Percentiles rank a stretch among this genome's conserved stretches.
Conservation (phyloP, 2,888 invertebrate species). For the Hypomecis atomaria region DNA sequence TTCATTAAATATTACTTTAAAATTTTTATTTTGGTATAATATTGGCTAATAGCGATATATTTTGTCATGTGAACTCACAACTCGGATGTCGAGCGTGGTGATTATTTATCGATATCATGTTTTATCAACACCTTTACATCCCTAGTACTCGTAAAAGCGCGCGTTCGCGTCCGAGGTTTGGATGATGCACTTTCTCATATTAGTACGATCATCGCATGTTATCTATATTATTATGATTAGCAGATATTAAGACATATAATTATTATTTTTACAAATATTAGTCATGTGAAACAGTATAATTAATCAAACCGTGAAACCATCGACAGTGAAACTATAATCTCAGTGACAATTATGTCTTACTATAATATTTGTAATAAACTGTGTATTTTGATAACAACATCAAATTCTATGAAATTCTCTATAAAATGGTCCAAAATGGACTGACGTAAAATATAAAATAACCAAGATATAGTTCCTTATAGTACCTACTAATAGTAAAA, state of each 20-base stretch:
- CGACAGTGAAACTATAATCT: constrained; percentile 65
- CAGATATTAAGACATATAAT: constrained; percentile 46
- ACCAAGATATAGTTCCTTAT: constrained; percentile 84
- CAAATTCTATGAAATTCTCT: constrained; percentile 66
- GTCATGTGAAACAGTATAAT: constrained; percentile 47
- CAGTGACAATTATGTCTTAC: constrained; percentile 67
- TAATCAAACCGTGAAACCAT: constrained; percentile 35
- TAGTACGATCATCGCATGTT: constrained; percentile 57
- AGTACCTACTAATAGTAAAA: constrained; percentile 84
- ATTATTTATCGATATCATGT: constrained; percentile 32
- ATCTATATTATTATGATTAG: constrained; percentile 54
- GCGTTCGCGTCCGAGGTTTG: constrained; percentile 38
- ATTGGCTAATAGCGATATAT: constrained; percentile 54
- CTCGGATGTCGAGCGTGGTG: constrained; percentile 46
- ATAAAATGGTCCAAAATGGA: constrained; percentile 60
- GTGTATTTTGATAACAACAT: constrained; percentile 81
- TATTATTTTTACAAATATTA: constrained; percentile 54
- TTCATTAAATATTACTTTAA: constrained; percentile 41
- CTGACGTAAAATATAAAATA: constrained; percentile 67
- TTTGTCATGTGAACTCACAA: constrained; percentile 45
- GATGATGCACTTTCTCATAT: constrained; percentile 41
- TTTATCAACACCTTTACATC: constrained; percentile 25
- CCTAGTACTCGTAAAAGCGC: constrained; percentile 7
- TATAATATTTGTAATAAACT: constrained; percentile 63
- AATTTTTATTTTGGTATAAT: constrained; percentile 44